phyloP scores from a whole-genome alignment of 2,888 invertebrate genomes.

The Troglohyphantes excavatus region DNA sequence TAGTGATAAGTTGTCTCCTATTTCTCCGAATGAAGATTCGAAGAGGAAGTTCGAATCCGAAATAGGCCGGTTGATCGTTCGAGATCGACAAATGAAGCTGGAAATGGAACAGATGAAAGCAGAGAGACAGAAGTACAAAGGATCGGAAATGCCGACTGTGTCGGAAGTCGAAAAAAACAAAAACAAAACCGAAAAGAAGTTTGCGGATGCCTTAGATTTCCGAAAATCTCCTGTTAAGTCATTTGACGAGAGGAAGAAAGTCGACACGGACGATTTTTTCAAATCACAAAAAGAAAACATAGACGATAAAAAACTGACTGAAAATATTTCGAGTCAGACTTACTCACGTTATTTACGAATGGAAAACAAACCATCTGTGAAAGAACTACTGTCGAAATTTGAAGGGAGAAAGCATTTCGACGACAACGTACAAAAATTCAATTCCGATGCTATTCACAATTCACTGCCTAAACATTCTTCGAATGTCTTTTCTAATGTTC shows the following conservation, averaged over 20 bases:
- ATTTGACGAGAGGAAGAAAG: constrained; percentile 62
- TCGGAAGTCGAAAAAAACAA: constrained; percentile 21
- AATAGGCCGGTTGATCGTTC: constrained; percentile 84
- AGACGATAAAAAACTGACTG: constrained; percentile 72
- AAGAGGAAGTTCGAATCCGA: constrained; percentile 84
- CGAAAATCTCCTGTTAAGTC: constrained; percentile 60
- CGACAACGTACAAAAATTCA: constrained; percentile 20
- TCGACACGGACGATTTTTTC: constrained; percentile 44
- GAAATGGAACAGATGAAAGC: constrained; percentile 82
- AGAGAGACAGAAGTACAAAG: constrained; percentile 74
- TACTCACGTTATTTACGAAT: constrained; percentile 55
- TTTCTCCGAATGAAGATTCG: constrained; percentile 80
- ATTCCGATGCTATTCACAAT: not conserved
- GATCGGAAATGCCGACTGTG: not conserved
- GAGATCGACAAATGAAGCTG: constrained; percentile 83
- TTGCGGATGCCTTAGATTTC: constrained; percentile 58
- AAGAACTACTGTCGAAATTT: constrained; percentile 80
- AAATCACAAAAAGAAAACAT: constrained; percentile 61
- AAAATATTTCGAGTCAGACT: constrained; percentile 32
- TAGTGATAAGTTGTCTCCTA: constrained; percentile 73
- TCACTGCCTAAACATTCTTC: constrained; percentile 41
- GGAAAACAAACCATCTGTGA: constrained; percentile 80
- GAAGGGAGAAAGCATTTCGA: constrained; percentile 72
- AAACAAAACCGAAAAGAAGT: constrained; percentile 52
- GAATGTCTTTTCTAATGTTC: constrained; percentile 71